Base-by-base conservation (phyloP, 2,888 invertebrate genomes). In the Miltochrista miniata region DNA sequence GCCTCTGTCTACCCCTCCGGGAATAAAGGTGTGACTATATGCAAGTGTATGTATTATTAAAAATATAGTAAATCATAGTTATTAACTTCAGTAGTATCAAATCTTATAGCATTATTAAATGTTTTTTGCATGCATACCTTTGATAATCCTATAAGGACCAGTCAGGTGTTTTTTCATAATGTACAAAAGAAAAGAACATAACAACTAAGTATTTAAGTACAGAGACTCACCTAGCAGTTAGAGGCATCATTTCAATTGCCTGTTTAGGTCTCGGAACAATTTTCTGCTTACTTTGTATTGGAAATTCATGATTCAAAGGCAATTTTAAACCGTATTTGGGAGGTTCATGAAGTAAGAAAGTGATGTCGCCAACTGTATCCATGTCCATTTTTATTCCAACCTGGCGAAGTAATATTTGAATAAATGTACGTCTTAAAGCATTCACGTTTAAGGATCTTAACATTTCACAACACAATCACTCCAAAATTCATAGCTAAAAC, bases 271-370 rank as follows among this genome's bases (percentile, higher is more conserved):
- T 93, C 8, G 96, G 95, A 56, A 91, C 86, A 35, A 94, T 83
- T 61, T 92, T 88, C 76, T 95, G 96, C 63, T 93, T 93, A 78
- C 96, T 94, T 79, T 93, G 94, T 72, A 96, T 93, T 0, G 96
- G 95, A 89, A 94, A 96, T 61, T 93, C 92, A 87, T 96, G 95
- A 81, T 96, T 93, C 64, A 97, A 90, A 62, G 92, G 92, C n/a
- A 96, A 87, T 81, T 95, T 96, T 61, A 96, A 92, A 10, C 96
- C 96, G 74, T 93, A 94, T 56, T 93, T 92, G 12, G 96, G 94
- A 35, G 90, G 92, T 55, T 74, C 87, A 60, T 85, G 82, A 35
- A 80, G 59, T 43, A 63, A 66, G n/a, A 61, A 35, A 29, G 54
- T 60, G 15, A 54, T 48, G 29, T 70, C 70, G 7, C 72, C 67